Conservation (phyloP, 2,888 invertebrate genomes). For the Toxonevra muliebris region DNA sequence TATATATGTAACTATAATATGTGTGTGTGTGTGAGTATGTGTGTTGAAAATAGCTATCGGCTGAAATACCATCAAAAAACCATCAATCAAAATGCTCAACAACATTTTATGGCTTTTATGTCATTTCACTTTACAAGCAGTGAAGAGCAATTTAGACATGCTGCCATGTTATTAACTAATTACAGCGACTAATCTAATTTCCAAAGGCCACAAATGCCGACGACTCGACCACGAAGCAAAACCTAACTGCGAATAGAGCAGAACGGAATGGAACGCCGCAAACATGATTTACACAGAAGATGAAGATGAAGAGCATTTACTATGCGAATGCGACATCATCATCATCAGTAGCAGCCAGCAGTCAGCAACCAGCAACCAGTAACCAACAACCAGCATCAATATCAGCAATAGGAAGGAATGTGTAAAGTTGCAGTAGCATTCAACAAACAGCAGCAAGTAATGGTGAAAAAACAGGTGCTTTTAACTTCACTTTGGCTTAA, state of each 20-base stretch:
- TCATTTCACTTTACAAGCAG: constrained; percentile 31
- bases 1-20: too few relatives aligned
- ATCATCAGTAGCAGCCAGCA: constrained; percentile 49
- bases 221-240: too few relatives aligned
- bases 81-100: constrained; percentile 58
- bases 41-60: constrained; percentile 33
- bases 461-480: too few relatives aligned
- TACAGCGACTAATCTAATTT: constrained; percentile 62
- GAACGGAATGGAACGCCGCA: too few relatives aligned
- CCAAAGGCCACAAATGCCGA: constrained; percentile 38
- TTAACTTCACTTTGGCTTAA: too few relatives aligned
- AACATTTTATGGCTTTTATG: constrained; percentile 40
- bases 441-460: background rate
- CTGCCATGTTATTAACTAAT: constrained; percentile 64
- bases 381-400: background rate
- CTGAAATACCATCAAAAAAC: constrained; percentile 52
- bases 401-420: constrained; percentile 8
- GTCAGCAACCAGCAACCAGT: constrained; percentile 35
- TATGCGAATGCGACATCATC: too few relatives aligned
- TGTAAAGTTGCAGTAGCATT: too few relatives aligned
- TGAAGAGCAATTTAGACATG: constrained; percentile 43
- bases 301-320: too few relatives aligned
- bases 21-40: background rate
- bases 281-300: constrained; percentile 40
- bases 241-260: too few relatives aligned